A percentile compares a stretch with the other conserved stretches of the same genome.
These are phyloP conservation scores for Malthinus flaveolus DNA, from an alignment of 2,888 invertebrate genomes.

Conservation along the genomic window DNA sequence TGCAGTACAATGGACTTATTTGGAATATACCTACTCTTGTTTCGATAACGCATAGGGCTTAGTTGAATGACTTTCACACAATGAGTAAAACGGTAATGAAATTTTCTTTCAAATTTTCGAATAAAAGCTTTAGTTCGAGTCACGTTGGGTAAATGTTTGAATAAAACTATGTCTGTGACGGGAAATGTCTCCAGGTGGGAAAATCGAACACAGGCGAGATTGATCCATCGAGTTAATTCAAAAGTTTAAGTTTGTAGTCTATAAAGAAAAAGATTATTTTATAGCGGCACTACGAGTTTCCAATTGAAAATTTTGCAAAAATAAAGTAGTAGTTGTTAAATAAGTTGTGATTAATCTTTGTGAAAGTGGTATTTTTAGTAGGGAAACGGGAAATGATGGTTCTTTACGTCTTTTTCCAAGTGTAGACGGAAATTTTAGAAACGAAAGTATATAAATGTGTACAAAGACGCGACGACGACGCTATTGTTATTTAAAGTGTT, in stretches of 20 bases:
- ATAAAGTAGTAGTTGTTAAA: not conserved
- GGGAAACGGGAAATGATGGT: slow-evolving; percentile 5
- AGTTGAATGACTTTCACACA: no score
- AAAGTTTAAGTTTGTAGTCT: not conserved
- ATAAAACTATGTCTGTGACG: slow-evolving; percentile 13
- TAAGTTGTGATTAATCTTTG: slow-evolving; percentile 3
- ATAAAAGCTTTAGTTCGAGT: slow-evolving; percentile 14
- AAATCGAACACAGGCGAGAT: not conserved
- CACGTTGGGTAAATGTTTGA: slow-evolving; percentile 27
- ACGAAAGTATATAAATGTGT: slow-evolving; percentile 6
- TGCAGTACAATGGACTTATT: no score
- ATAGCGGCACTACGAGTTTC: no score
- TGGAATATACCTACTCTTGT: no score
- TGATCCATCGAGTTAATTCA: not conserved
- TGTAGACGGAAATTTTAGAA: slow-evolving; percentile 5
- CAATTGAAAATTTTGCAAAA: no score
- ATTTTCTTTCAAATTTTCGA: no score
- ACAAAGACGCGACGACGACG: not conserved
- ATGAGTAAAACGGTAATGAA: no score
- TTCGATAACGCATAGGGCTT: no score
- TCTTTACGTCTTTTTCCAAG: slow-evolving; percentile 6
- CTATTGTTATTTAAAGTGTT: slow-evolving; percentile 1
- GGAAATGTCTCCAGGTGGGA: not conserved
- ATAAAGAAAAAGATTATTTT: no score
- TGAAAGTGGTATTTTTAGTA: not conserved